phyloP scores from a whole-genome alignment of 2,113 vertebrate species.

The Spilogale gracilis region DNA sequence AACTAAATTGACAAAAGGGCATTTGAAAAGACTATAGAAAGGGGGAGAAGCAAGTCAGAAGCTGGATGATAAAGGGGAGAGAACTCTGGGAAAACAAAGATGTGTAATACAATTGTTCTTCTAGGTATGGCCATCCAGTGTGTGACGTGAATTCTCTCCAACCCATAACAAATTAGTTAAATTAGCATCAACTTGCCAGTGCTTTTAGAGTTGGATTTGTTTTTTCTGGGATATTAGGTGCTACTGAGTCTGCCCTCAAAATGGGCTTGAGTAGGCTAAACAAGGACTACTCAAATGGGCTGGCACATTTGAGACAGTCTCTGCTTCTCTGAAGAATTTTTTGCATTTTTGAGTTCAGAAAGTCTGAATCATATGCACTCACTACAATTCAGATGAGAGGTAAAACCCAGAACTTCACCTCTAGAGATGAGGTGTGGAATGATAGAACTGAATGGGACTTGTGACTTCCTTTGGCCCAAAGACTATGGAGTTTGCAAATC shows the following conservation, averaged over 20 bases:
- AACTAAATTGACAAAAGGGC: neutral
- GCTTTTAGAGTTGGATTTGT: neutral
- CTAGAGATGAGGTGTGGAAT: neutral
- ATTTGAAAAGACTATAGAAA: neutral
- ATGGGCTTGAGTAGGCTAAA: neutral
- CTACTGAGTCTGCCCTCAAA: neutral
- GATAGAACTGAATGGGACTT: neutral
- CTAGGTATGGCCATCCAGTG: neutral
- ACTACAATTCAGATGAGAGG: neutral
- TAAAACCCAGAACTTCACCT: neutral
- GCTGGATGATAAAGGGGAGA: neutral
- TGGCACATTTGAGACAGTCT: neutral
- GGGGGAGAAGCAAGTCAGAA: conserved; percentile 2
- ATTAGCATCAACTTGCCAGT: conserved; percentile 3
- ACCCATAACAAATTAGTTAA: neutral
- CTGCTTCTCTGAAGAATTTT: neutral
- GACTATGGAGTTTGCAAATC: neutral
- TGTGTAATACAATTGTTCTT: neutral
- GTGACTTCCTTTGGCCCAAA: neutral
- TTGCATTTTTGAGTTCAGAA: neutral
- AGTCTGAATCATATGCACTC: neutral
- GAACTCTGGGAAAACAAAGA: neutral
- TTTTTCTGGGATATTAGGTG: neutral
- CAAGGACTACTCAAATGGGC: neutral
- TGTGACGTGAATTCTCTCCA: neutral